Evolutionary conservation across 1,140 invertebrate species (phyloP).

Genomic region (Hyles euphorbiae): DNA sequence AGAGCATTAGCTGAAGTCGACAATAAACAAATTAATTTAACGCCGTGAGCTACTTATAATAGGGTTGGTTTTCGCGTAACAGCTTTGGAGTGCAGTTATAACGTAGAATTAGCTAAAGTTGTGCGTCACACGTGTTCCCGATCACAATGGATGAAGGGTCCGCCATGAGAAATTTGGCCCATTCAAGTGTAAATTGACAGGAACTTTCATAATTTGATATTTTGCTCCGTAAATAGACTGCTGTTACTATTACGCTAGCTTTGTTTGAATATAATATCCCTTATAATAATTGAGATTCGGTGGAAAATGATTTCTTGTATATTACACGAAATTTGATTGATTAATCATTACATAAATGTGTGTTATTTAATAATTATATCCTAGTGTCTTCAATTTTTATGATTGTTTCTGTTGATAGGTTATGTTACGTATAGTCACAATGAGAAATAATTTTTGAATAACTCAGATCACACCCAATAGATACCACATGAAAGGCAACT

Average conservation of each 20-base stretch:
- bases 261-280: conserved; percentile 8
- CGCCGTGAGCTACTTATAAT: background rate
- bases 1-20: background rate
- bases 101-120: conserved; percentile 32
- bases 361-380: no score
- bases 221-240: background rate
- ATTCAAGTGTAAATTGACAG: conserved; percentile 25
- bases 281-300: no score
- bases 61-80: background rate
- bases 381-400: no score
- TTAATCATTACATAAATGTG: no score
- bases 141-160: conserved; percentile 31
- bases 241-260: no score
- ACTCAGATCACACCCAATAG: no score
- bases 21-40: background rate
- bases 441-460: no score
- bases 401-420: no score
- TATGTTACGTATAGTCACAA: no score
- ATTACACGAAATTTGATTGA: no score
- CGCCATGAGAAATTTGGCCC: conserved; percentile 25
- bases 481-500: no score
- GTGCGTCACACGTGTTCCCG: conserved; percentile 36
- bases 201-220: conserved; percentile 19
- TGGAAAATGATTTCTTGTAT: no score
- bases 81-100: conserved; percentile 14